These are phyloP conservation scores for Ispidina lecontei DNA, from an alignment of 2,797 vertebrate species.

Conservation along the genomic window DNA sequence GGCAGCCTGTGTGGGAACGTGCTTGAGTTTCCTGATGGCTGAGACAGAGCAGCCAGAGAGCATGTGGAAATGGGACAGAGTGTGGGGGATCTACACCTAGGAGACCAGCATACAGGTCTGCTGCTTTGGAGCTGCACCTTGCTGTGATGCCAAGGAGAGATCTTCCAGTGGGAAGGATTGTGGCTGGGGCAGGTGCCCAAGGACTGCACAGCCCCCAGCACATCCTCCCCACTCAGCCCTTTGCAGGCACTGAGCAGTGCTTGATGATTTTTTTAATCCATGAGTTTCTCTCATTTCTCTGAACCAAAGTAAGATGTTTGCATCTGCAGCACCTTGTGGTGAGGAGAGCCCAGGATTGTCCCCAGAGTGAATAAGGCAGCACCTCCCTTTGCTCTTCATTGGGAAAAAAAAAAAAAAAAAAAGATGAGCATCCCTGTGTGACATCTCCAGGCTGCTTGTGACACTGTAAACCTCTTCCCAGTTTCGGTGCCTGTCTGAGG, in stretches of 20 bases:
- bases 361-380: fast-evolving
- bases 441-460: background rate
- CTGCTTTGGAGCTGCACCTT: background rate
- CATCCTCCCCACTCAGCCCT: fast-evolving
- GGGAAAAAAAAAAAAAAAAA: background rate
- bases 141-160: fast-evolving
- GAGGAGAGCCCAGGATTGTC: background rate
- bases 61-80: fast-evolving
- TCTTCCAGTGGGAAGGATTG: fast-evolving
- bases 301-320: background rate
- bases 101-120: background rate
- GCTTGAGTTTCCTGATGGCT: background rate
- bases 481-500: background rate
- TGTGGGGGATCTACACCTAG: background rate
- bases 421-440: background rate
- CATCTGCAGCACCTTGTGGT: background rate
- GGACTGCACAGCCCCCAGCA: background rate
- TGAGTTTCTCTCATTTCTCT: background rate
- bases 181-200: background rate
- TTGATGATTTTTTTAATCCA: background rate
- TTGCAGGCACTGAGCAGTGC: background rate
- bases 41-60: background rate
- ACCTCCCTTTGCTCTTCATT: background rate
- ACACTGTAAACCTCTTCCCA: background rate
- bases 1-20: background rate